Evolutionary conservation across 1,140 invertebrate genomes (phyloP).

Genomic region (Macrotrachela quadricornifera): DNA sequence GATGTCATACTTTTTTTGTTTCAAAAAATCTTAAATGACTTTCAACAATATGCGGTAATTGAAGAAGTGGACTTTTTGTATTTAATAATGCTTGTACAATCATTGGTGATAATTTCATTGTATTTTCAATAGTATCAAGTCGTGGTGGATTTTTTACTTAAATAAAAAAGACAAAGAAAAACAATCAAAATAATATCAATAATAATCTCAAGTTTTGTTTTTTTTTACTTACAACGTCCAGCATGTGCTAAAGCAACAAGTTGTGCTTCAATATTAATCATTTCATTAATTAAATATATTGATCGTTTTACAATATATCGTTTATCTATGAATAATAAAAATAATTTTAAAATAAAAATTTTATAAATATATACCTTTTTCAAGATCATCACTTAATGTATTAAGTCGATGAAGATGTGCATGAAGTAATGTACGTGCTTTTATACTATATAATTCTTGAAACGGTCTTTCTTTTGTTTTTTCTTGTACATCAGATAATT

Average conservation of each 20-base stretch:
- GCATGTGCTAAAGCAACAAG: slow-evolving; percentile 72
- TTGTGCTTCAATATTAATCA: slow-evolving; percentile 82
- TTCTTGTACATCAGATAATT: slow-evolving; percentile 61
- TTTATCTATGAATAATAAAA: slow-evolving; percentile 23
- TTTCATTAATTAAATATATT: slow-evolving; percentile 86
- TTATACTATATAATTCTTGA: slow-evolving; percentile 77
- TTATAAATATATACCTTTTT: slow-evolving; percentile 30
- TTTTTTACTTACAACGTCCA: no score
- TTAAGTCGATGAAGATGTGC: slow-evolving; percentile 68
- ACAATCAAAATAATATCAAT: no score
- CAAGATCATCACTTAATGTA: slow-evolving; percentile 55
- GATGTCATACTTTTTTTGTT: slow-evolving; percentile 50
- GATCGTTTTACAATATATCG: slow-evolving; percentile 73
- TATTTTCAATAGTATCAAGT: slow-evolving; percentile 85
- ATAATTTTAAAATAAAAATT: background rate
- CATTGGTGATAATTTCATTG: slow-evolving; percentile 88
- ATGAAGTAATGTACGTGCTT: slow-evolving; percentile 74
- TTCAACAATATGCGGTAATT: slow-evolving; percentile 81
- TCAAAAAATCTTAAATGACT: slow-evolving; percentile 75
- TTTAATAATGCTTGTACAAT: slow-evolving; percentile 78
- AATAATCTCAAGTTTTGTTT: no score
- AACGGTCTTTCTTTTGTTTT: slow-evolving; percentile 85
- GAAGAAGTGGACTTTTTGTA: slow-evolving; percentile 67
- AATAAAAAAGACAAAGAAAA: no score
- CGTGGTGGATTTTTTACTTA: slow-evolving; percentile 51